phyloP scores from a whole-genome alignment of 2,797 vertebrate genomes.

The Erithacus rubecula region DNA sequence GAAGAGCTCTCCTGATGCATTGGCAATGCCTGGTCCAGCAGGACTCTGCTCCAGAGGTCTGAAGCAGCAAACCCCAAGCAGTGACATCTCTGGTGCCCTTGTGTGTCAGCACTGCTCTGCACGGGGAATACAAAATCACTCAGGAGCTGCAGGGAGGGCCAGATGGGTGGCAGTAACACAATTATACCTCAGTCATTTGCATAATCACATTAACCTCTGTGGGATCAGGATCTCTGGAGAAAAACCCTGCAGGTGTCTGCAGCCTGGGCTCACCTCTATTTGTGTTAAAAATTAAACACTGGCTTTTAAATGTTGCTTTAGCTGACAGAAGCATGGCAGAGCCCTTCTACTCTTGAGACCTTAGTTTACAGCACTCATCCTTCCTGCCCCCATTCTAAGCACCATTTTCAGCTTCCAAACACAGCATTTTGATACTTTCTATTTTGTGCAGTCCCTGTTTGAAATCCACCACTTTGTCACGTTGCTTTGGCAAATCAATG shows the following conservation, averaged over 20 bases:
- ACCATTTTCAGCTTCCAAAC: not conserved
- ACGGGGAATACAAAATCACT: not conserved
- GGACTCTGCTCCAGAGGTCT: not conserved
- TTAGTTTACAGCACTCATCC: not conserved
- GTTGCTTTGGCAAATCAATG: not conserved
- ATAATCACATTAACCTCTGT: slow-evolving; percentile 54
- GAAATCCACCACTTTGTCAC: not conserved
- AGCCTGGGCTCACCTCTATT: not conserved
- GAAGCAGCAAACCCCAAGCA: not conserved
- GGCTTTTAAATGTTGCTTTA: slow-evolving; percentile 7
- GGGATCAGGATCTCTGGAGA: slow-evolving; percentile 13
- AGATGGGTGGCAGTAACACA: slow-evolving; percentile 38
- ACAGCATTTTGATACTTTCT: not conserved
- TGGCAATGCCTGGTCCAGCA: not conserved
- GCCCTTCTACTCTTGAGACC: not conserved
- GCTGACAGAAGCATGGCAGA: not conserved
- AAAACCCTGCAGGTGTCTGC: slow-evolving; percentile 42
- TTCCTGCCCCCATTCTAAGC: not conserved
- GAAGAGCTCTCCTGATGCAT: accelerated
- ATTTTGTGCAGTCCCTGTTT: not conserved
- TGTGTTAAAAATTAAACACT: slow-evolving; percentile 7
- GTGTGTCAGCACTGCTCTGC: not conserved
- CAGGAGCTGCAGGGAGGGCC: slow-evolving; percentile 9
- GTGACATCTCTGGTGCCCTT: slow-evolving; percentile 13
- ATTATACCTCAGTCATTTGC: slow-evolving; percentile 42